Evolutionary conservation across 2,888 invertebrate species (phyloP), one percentile per base, ranked within the genome.

Genomic region (Colletes collaris): DNA sequence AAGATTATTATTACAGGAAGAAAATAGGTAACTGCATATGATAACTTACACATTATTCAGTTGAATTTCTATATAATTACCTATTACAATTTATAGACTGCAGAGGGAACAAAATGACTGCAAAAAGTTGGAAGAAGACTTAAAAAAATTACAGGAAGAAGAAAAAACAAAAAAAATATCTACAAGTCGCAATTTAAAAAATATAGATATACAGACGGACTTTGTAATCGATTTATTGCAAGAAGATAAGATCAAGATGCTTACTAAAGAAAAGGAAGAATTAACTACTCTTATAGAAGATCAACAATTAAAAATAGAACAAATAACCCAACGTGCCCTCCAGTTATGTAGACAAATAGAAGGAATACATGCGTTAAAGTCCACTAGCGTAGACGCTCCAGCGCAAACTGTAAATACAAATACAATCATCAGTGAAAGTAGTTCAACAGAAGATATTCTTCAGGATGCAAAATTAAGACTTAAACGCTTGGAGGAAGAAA

Each of bases 361-460:
- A 70, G 92, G 91, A 73, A 83, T 87, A 6, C 89, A 90, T 70
- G 79, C 88, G 8, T 46, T 83, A 5, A 85, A 76, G 71, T 72
- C 86, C 6, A 80, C 67, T 0, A 71, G 62, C 8, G n/a, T 80
- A 1, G 87, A 90, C 58, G 46, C 87, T 8, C 80, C 89, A n/a
- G 58, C 72, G 6, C 79, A 84, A 13, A 75, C 82, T 5, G 63
- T 81, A 10, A 88, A 89, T 60, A 76, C 81, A 0, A 90, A 89
- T 35, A 90, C 90, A 16, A 62, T 91, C 19, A 79, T 92, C 3
- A 92, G 92, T 62, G 93, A 93, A 73, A 91, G 90, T 16, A 93
- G 93, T 81, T 93, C 92, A 0, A 92, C 92, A 0, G 93, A 93
- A 60, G 93, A 93, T 69, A 92, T 93, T 65, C 83, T 93, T 56